Evolutionary conservation across 37 sponge, comb jelly and placozoan species (phyloP).

Genomic region (Theonella swinhoei): DNA sequence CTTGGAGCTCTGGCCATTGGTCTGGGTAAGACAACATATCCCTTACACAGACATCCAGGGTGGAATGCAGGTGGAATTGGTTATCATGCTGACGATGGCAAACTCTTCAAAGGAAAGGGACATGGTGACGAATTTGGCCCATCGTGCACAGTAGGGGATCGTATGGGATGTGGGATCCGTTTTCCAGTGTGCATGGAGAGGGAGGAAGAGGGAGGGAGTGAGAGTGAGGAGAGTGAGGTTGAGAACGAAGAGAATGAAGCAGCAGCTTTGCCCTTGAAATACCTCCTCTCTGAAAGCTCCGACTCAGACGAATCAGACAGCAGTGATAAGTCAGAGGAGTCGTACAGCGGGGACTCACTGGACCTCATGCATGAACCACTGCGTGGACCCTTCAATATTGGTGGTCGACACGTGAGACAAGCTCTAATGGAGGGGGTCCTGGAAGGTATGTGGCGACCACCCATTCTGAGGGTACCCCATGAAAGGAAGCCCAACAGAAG

Average conservation of each 20-base stretch:
- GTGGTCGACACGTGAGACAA: neutral
- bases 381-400: neutral
- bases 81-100: constrained; percentile 55
- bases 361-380: neutral
- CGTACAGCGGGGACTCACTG: neutral
- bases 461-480: neutral
- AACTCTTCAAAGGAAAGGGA: constrained; percentile 38
- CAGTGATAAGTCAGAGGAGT: neutral
- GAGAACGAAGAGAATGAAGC: neutral
- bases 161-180: constrained; percentile 50
- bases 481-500: neutral
- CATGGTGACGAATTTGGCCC: constrained; percentile 41
- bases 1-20: constrained; percentile 57
- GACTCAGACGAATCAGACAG: neutral
- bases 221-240: neutral
- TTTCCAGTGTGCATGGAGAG: neutral
- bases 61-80: constrained; percentile 55
- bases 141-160: constrained; percentile 28
- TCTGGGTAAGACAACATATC: constrained; percentile 41
- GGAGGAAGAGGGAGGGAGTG: neutral
- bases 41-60: constrained; percentile 49
- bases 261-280: neutral
- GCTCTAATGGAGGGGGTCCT: neutral
- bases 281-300: neutral
- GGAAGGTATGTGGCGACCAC: neutral